Conservation (phyloP, 1,140 invertebrate species). For the Stratiolaelaps scimitus region DNA sequence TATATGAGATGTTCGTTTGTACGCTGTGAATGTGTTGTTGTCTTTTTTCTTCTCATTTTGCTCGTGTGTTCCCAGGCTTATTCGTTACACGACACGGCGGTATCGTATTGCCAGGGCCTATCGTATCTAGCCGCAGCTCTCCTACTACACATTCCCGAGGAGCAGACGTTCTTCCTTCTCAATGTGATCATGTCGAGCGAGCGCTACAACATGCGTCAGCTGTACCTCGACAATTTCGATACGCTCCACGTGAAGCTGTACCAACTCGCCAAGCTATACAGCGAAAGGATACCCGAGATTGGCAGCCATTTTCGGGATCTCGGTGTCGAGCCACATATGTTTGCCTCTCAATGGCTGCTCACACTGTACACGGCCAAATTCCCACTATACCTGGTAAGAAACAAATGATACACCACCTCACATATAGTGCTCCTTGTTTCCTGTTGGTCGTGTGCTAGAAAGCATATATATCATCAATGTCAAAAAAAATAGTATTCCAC, state of each 20-base stretch:
- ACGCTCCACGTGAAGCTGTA: conserved; percentile 66
- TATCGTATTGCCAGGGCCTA: conserved; percentile 95
- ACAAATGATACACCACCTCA: not conserved
- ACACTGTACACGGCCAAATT: conserved; percentile 97
- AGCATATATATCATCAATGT: no score
- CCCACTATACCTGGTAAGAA: conserved; percentile 67
- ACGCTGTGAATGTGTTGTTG: conserved; percentile 18
- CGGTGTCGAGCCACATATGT: conserved; percentile 89
- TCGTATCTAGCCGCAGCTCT: conserved; percentile 92
- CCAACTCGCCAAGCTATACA: conserved; percentile 31
- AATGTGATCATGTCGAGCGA: conserved; percentile 88
- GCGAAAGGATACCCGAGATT: conserved; percentile 73
- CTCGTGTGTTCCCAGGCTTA: no score
- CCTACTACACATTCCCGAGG: conserved; percentile 95
- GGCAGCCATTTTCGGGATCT: conserved; percentile 78
- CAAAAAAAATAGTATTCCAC: no score
- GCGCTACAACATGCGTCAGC: conserved; percentile 69
- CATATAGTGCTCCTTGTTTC: not conserved
- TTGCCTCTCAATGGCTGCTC: conserved; percentile 98
- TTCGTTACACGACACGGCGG: conserved; percentile 88
- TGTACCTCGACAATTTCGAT: conserved; percentile 93
- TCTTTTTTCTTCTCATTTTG: conserved; percentile 32
- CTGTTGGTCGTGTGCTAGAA: no score
- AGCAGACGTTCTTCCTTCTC: conserved; percentile 93
- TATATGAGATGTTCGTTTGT: no score